Base-by-base conservation (phyloP, 2,113 vertebrate genomes). In the Scytalopus superciliaris region DNA sequence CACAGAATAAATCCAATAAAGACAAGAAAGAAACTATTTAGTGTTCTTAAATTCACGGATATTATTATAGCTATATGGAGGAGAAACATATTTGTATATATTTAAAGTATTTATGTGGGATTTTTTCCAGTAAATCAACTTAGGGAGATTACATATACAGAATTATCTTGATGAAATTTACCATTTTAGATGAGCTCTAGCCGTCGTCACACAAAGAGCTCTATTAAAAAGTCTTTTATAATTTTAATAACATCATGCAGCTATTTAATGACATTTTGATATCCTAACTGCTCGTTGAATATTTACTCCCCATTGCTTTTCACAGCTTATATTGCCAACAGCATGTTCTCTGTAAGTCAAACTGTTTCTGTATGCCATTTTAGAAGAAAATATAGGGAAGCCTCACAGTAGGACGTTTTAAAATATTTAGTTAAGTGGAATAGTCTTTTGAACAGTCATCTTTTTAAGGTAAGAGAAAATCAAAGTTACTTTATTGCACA, bases 141-240 rank as follows among this genome's bases (percentile, higher is more conserved):
- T 30, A 42, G 3, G 59, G 28, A 93, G 35, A 76, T 87, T 91
- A 72, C 0, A 0, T 72, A 73, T 79, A 62, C 37, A 60, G 22
- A 84, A 77, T 79, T 84, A 50, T 90, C 85, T 75, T 84, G 37
- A 84, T 88, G 56, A 95, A 95, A 90, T 83, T 55, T 94, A 91
- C n/a, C 49, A 31, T 40, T 77, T 95, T 95, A 75, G 39, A 92
- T 94, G 64, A 96, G n/a, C 12, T 90, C 13, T 85, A 93, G 42
- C 77, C 37, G 49, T 94, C 72, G 59, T 95, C 68, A 79, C 53
- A 91, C 13, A 79, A 88, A 95, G 52, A 84, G 19, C 25, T 93
- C 93, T 87, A 90, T 92, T 92, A 93, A 95, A 94, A 96, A 95
- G 75, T 80, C 86, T 89, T 96, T 94, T 95, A 75, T 87, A 96